A percentile compares a stretch with the other conserved stretches of the same genome.
Conservation (phyloP, 2,113 vertebrate genomes). For the Corydoras sp. region DNA sequence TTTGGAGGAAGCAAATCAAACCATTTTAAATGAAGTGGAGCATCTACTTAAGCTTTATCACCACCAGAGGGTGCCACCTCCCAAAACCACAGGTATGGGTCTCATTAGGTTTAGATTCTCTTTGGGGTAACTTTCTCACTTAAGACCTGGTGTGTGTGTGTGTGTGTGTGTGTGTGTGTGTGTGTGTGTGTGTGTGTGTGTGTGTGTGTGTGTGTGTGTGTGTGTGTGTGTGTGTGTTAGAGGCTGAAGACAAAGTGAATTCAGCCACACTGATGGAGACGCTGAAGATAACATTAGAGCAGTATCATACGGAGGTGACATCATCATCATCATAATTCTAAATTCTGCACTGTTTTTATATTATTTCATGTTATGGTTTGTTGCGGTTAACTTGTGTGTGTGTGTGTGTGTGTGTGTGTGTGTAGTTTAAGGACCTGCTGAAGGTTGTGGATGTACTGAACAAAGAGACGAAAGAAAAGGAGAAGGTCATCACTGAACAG, state of each 20-base stretch:
- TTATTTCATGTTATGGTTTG: too few relatives aligned
- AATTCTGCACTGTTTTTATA: too few relatives aligned
- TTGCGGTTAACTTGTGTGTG: neutral
- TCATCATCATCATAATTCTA: neutral
- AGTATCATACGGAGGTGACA: constrained; percentile 14
- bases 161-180: constrained; percentile 4
- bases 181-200: constrained; percentile 8
- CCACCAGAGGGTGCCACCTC: constrained; percentile 24
- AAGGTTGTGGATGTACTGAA: constrained; percentile 34
- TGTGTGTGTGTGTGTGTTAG: constrained; percentile 14
- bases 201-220: neutral
- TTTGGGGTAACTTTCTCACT: neutral
- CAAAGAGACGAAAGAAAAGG: constrained; percentile 45
- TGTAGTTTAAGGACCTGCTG: constrained; percentile 52
- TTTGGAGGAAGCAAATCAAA: constrained; percentile 8
- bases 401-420: constrained; percentile 3
- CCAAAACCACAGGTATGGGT: neutral
- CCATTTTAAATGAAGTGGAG: constrained; percentile 12
- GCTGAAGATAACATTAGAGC: constrained; percentile 38
- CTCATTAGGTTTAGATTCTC: neutral
- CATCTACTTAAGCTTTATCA: constrained; percentile 24
- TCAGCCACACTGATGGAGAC: constrained; percentile 39
- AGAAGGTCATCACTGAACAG: constrained; percentile 43
- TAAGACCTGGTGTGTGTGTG: neutral
- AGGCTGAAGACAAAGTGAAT: constrained; percentile 34